Evolutionary conservation across 2,113 vertebrate genomes (phyloP), one percentile per base, ranked within the genome.

Genomic region (Rhinoptilus africanus): DNA sequence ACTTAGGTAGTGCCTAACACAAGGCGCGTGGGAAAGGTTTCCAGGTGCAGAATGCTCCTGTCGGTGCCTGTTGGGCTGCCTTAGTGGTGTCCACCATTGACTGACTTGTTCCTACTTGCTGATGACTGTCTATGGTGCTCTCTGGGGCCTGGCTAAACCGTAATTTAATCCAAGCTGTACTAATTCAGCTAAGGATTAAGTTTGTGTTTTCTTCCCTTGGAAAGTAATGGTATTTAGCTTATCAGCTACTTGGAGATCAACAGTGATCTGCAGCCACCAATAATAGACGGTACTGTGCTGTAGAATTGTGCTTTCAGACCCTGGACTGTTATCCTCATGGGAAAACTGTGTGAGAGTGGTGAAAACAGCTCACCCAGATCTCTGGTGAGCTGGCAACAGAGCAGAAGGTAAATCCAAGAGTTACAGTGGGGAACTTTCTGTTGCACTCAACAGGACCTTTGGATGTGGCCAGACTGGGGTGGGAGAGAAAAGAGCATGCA

Each of bases 1-100:
- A 4, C 10, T 23, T 34, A 5, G 10, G 7, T 27, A 45, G 28
- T 56, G 35, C 35, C 41, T 23, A 8, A 28, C 0, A 0, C 8
- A 5, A 2, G 22, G 4, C 4, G 22, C 19, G 45, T 57, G 90
- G 71, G 1, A 1, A 4, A 19, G 12, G 12, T 43, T 35, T 43
- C n/a, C 73, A 60, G 73, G 8, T 34, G 22, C 39, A 26, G 60
- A 8, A 5, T 0, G 2, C 30, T 59, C 27, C 1, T 7, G 35
- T 12, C 23, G 63, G 9, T 43, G 32, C 30, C 67, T 14, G 3
- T 56, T 45, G 41, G 59, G 26, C n/a, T 1, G 2, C 50, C 11
- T 18, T 11, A 10, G 37, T 15, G 43, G 59, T 18, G 50, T 17
- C 67, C 10, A 2, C 48, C 2, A 0, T 28, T 21, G 56, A 21